Conservation (phyloP, 2,888 invertebrate species). For the Meta bourneti region DNA sequence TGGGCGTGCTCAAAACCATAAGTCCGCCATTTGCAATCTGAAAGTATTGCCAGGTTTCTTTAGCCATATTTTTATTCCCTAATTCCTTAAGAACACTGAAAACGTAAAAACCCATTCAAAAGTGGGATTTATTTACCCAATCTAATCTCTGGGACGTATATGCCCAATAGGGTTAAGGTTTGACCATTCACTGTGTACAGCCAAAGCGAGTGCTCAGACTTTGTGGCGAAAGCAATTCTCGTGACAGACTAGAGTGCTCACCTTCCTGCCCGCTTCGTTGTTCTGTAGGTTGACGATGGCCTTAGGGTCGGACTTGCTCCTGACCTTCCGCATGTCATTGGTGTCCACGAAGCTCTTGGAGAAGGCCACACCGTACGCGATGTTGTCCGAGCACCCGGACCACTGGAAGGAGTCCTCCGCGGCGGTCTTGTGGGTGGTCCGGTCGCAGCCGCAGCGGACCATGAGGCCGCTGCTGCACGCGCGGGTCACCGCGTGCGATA, state of each 20-base stretch:
- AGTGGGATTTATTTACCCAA: too few relatives aligned
- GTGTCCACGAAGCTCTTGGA: slow-evolving; percentile 80
- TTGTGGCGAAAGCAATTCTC: too few relatives aligned
- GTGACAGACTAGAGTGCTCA: slow-evolving; percentile 67
- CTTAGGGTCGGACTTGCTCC: slow-evolving; percentile 78
- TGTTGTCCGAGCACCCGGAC: slow-evolving; percentile 81
- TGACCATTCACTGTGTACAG: too few relatives aligned
- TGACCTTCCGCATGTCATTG: slow-evolving; percentile 78
- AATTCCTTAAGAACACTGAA: too few relatives aligned
- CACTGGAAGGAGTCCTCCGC: slow-evolving; percentile 80
- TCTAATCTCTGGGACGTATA: too few relatives aligned
- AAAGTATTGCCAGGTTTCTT: too few relatives aligned
- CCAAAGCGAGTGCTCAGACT: too few relatives aligned
- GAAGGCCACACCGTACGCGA: slow-evolving; percentile 80
- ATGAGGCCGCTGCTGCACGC: slow-evolving; percentile 80
- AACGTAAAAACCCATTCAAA: too few relatives aligned
- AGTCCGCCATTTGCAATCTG: too few relatives aligned
- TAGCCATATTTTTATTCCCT: too few relatives aligned
- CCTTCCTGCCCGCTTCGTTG: slow-evolving; percentile 81
- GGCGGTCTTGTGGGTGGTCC: slow-evolving; percentile 79
- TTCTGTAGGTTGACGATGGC: slow-evolving; percentile 81
- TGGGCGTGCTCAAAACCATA: too few relatives aligned
- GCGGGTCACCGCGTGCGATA: slow-evolving; percentile 79
- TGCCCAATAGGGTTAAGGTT: too few relatives aligned
- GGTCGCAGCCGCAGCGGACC: slow-evolving; percentile 81